A percentile compares a stretch with the other conserved stretches of the same genome.
Evolutionary conservation across 2,888 invertebrate genomes (phyloP).

Genomic region (Campoplex nolae): DNA sequence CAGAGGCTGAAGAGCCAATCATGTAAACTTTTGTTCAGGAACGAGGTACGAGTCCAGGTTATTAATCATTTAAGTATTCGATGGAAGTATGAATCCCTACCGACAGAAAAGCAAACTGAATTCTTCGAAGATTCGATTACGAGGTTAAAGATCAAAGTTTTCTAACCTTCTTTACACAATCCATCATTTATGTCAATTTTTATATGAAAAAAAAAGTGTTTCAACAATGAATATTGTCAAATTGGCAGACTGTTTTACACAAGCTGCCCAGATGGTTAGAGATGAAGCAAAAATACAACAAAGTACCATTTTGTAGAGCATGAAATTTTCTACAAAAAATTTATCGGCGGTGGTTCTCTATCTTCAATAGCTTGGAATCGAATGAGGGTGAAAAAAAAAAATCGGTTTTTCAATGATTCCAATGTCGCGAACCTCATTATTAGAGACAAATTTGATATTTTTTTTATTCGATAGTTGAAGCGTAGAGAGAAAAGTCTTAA

Average conservation of each 20-base stretch:
- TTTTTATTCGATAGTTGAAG: too few relatives aligned
- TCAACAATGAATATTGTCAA: not conserved
- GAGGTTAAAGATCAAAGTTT: not conserved
- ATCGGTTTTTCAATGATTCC: not conserved
- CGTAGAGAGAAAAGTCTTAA: too few relatives aligned
- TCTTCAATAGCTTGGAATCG: not conserved
- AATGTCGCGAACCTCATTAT: too few relatives aligned
- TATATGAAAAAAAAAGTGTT: not conserved
- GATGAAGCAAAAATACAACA: too few relatives aligned
- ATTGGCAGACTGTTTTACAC: not conserved
- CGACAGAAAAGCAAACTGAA: not conserved
- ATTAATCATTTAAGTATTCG: not conserved
- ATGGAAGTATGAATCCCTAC: not conserved
- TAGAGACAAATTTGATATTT: too few relatives aligned
- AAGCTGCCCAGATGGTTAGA: too few relatives aligned
- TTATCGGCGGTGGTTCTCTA: not conserved
- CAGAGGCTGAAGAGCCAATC: not conserved
- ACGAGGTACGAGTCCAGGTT: not conserved
- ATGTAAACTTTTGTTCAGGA: not conserved
- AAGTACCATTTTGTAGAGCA: not conserved
- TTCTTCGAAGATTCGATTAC: not conserved
- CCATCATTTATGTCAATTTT: not conserved
- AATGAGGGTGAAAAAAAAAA: not conserved
- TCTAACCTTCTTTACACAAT: not conserved
- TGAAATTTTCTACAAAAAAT: not conserved